Evolutionary conservation across 1,140 invertebrate species (phyloP).

Genomic region (Drosophila littoralis): DNA sequence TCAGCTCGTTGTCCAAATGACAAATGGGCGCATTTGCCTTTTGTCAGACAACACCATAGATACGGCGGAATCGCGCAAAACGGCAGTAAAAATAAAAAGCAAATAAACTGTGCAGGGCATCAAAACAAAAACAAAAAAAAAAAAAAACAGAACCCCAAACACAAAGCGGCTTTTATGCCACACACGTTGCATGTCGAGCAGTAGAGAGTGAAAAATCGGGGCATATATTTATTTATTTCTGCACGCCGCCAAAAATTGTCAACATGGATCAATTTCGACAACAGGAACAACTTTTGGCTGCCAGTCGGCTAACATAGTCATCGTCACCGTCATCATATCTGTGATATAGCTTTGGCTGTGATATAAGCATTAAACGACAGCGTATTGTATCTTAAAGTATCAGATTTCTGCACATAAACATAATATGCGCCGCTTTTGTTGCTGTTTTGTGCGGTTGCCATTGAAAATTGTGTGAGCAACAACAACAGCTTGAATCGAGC

Average conservation of each 20-base stretch:
- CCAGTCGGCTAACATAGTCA: constrained; percentile 22
- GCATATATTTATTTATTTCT: constrained; percentile 66
- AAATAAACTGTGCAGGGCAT: constrained; percentile 59
- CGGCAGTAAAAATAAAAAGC: constrained; percentile 72
- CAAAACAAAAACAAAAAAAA: constrained; percentile 23
- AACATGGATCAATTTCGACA: constrained; percentile 64
- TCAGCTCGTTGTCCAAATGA: constrained; percentile 76
- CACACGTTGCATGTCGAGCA: constrained; percentile 41
- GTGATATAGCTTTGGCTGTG: constrained; percentile 22
- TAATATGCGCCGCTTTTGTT: constrained; percentile 46
- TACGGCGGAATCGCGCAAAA: constrained; percentile 57
- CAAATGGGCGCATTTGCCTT: constrained; percentile 75
- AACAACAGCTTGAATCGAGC: constrained; percentile 53
- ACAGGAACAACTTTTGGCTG: constrained; percentile 4
- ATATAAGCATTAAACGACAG: constrained; percentile 53
- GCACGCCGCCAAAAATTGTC: constrained; percentile 66
- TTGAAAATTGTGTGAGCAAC: constrained; percentile 32
- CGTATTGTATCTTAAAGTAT: constrained; percentile 71
- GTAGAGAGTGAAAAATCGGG: constrained; percentile 48
- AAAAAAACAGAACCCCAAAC: constrained; percentile 21
- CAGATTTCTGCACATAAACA: constrained; percentile 68
- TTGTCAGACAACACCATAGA: constrained; percentile 61
- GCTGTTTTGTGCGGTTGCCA: constrained; percentile 11
- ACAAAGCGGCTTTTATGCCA: constrained; percentile 46
- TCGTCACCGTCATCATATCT: constrained; percentile 32